These are phyloP conservation scores for Rugalucina vietnamica DNA, from an alignment of 2,888 invertebrate species.

Conservation along the genomic window DNA sequence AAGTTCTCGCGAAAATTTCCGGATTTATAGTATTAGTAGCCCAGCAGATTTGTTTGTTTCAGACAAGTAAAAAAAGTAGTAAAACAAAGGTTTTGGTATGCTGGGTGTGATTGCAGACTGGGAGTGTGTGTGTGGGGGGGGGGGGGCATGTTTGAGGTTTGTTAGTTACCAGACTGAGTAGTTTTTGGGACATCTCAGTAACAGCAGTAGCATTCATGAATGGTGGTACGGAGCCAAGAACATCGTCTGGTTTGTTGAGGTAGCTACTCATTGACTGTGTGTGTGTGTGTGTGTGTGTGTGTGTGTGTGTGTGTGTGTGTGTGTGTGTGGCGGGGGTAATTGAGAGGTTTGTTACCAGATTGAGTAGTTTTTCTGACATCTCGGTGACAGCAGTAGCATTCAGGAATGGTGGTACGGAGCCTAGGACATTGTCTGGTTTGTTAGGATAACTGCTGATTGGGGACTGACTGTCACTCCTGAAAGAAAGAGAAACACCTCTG, in stretches of 20 bases:
- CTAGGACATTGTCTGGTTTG: conserved; percentile 71
- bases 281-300: no score
- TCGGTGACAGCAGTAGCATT: conserved; percentile 65
- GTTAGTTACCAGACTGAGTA: conserved; percentile 49
- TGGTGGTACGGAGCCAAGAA: conserved; percentile 70
- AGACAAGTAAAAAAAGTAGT: no score
- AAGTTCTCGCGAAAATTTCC: no score
- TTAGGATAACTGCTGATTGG: conserved; percentile 55
- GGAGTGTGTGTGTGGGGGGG: no score
- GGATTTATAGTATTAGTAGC: no score
- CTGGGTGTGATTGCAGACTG: no score
- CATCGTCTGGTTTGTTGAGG: conserved; percentile 68
- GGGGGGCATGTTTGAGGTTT: no score
- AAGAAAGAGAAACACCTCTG: conserved; percentile 5
- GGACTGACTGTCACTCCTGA: conserved; percentile 42
- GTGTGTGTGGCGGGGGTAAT: no score
- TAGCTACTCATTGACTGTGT: conserved; percentile 49
- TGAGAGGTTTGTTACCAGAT: no score
- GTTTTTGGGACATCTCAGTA: conserved; percentile 58
- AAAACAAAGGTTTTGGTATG: no score
- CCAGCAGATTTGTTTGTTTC: no score
- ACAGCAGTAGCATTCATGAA: conserved; percentile 71
- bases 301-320: no score
- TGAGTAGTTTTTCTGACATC: conserved; percentile 53
- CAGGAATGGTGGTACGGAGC: conserved; percentile 72